Evolutionary conservation across 1,140 invertebrate species (phyloP), one percentile per base, ranked within the genome.

Genomic region (Dendroctonus ponderosae): DNA sequence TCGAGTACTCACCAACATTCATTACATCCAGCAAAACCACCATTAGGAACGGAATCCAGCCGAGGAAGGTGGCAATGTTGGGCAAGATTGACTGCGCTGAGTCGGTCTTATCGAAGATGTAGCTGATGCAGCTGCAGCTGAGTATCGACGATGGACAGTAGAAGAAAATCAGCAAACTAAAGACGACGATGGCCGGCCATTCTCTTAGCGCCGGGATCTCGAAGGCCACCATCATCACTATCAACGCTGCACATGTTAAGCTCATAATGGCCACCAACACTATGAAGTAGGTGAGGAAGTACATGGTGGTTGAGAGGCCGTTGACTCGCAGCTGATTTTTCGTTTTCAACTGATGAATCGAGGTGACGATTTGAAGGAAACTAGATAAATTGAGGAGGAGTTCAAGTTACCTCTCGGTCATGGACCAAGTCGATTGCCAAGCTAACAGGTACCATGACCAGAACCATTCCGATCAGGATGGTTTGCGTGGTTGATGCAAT

Each of bases 241-340:
- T 79, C 12, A 91, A 82, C 15, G 87, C 84, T 4, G 83, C 79
- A 72, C 85, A 87, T 52, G 89, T 88, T 43, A 90, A 78, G 5
- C 85, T 73, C 85, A 91, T 89, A 60, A 92, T 83, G 50, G 82
- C 83, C n/a, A 82, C 80, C 37, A 92, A 80, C 5, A 91, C 84
- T 11, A 88, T 83, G 73, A 91, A 91, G 72, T 88, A 91, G 0
- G 88, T 87, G 1, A 86, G 75, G 78, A 92, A 94, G 76, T 95
- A 94, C 78, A 91, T 83, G 52, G 81, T 81, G 75, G 90, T 89
- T 5, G 87, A 86, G 26, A 94, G 78, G 0, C 92, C 92, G 77
- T 93, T 91, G 26, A 93, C 88, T 37, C 91, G 82, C 7, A 94
- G 80, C 72, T 93, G 91, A 77, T 92, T 91, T 78, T 91, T 90